Evolutionary conservation across 1,140 invertebrate genomes (phyloP), one percentile per base, ranked within the genome.

Genomic region (Goniozus legneri): DNA sequence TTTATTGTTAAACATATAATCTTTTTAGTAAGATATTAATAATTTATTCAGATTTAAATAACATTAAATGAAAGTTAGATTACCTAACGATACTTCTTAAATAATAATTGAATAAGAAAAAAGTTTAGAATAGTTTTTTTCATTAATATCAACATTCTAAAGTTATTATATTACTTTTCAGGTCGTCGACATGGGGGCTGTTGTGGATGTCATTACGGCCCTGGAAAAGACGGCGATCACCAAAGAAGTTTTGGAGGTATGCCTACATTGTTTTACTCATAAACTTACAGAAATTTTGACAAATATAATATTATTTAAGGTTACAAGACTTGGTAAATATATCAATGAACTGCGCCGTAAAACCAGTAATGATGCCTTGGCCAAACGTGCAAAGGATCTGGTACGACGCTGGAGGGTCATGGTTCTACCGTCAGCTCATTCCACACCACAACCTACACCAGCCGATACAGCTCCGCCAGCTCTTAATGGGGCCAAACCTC

Each of bases 161-260:
- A n/a, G n/a, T n/a, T n/a, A n/a, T n/a, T n/a, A n/a, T n/a, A n/a
- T n/a, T n/a, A n/a, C n/a, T n/a, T 27, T 82, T 44, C 69, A 97
- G 93, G 92, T 97, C 80, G 85, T 92, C 80, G 89, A 96, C 82
- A 92, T 95, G 89, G 85, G 84, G 68, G 80, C 85, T 68, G 91
- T 95, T 78, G 80, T 91, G 77, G 90, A 94, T 77, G 87, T 95
- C 77, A 91, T 97, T 79, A 84, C 87, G 73, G 81, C 88, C 69
- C 80, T 96, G 84, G 94, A 97, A 80, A 89, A 85, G 77, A 88
- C 89, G 73, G 83, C 87, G 75, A 91, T 97, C 78, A 95, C 92
- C 76, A 93, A 92, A 83, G 92, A 96, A 77, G 84, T 91, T 77
- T 78, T 96, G 79, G 92, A 95, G 86, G 92, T 93, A 79, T 20